Evolutionary conservation across 2,113 vertebrate species (phyloP), one percentile per base, ranked within the genome.

Genomic region (Glaucomys volans): DNA sequence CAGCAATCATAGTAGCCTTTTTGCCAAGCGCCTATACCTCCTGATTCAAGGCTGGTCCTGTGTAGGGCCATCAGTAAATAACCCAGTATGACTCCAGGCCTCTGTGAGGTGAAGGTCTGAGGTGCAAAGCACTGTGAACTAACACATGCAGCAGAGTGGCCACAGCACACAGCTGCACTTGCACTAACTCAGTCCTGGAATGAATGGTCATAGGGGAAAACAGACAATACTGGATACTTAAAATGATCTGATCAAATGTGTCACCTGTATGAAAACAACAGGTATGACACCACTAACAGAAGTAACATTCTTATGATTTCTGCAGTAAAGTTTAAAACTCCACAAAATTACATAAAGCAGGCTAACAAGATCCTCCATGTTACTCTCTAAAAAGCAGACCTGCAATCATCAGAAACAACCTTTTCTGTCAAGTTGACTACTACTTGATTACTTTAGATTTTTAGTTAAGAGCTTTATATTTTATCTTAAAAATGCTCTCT

Each of bases 401-500:
- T 79, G 12, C 35, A 89, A 14, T 83, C 66, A 96, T 87, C 26
- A 91, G 42, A 90, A 79, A 83, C 44, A 92, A 67, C 17, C 37
- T 76, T 90, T 82, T 84, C 47, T 79, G 59, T 62, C 59, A 59
- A 20, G 35, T 28, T 57, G 44, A 71, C 50, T 80, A 72, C 77
- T 72, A 86, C 42, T 30, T 76, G 42, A 85, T 79, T 75, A 50
- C n/a, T 76, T 91, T n/a, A 87, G 42, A 54, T 89, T 76, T 92
- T 93, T 62, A 92, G 37, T 75, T 84, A 35, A 83, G 37, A 79
- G 5, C 47, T 72, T 83, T 72, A 62, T 72, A 91, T 22, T 85
- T 81, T 94, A 88, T n/a, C 32, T 59, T 87, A 72, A 95, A 96
- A 82, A 44, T 47, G 57, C 13, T 62, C 79, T 92, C 44, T 84